Percentiles rank a stretch among this genome's conserved stretches.
Conservation (phyloP, 35 echinoderm and acorn worm species). For the Apostichopus parvimensis region DNA sequence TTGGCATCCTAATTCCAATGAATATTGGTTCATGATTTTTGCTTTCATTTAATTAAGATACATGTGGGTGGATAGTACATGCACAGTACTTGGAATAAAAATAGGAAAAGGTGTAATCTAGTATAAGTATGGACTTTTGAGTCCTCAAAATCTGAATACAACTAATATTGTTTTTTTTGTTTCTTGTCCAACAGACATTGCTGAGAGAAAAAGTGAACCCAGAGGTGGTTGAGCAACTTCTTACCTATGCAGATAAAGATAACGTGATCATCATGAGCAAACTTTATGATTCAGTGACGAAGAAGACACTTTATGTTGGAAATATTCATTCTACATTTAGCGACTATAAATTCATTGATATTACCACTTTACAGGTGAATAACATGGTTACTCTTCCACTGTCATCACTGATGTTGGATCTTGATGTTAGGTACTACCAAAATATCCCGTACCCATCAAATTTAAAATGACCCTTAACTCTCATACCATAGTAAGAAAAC, state of each 20-base stretch:
- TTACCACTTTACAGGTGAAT: constrained; percentile 58
- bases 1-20: too few relatives aligned
- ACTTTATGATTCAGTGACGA: constrained; percentile 31
- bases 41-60: too few relatives aligned
- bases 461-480: too few relatives aligned
- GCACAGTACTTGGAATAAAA: too few relatives aligned
- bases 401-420: not conserved
- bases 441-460: too few relatives aligned
- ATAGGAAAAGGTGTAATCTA: too few relatives aligned
- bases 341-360: constrained; percentile 62
- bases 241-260: constrained; percentile 23
- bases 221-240: not conserved
- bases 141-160: too few relatives aligned
- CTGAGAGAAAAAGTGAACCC: not conserved
- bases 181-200: not conserved
- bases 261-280: constrained; percentile 40
- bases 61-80: too few relatives aligned
- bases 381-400: not conserved
- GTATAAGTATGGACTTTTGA: too few relatives aligned
- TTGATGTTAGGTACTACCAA: too few relatives aligned
- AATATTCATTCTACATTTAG: constrained; percentile 54
- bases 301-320: constrained; percentile 43
- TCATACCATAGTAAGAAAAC: too few relatives aligned
- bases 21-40: too few relatives aligned
- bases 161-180: not conserved